Percentiles rank a stretch among this genome's conserved stretches.
These are phyloP conservation scores for Agrochola litura DNA, from an alignment of 2,888 invertebrate genomes.

Conservation along the genomic window DNA sequence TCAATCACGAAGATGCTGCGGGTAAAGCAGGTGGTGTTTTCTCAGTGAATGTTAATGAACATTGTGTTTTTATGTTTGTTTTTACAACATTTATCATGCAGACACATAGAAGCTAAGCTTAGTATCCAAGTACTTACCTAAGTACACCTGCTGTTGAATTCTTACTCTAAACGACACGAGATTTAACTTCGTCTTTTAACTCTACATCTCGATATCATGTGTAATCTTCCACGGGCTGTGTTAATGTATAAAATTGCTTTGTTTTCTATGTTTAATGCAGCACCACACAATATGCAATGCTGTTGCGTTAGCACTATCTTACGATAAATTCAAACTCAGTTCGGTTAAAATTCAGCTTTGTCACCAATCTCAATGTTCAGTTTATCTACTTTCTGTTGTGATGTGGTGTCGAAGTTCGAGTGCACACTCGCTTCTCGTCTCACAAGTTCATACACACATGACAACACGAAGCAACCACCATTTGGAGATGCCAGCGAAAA, in stretches of 20 bases:
- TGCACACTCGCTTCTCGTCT: not conserved
- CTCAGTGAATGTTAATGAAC: conserved; percentile 46
- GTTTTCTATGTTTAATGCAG: not conserved
- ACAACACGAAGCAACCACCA: not conserved
- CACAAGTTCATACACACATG: not conserved
- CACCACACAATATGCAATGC: not conserved
- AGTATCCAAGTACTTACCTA: conserved; percentile 32
- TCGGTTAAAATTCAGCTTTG: not conserved
- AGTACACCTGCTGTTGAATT: not conserved
- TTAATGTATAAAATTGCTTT: not conserved
- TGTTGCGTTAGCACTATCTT: not conserved
- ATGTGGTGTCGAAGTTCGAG: not conserved
- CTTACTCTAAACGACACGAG: not conserved
- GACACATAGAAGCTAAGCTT: conserved; percentile 61
- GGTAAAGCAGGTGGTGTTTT: not conserved
- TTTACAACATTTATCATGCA: conserved; percentile 64
- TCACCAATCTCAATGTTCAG: not conserved
- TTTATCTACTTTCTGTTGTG: not conserved
- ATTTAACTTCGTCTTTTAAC: not conserved
- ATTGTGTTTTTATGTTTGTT: conserved; percentile 41
- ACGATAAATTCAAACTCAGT: not conserved
- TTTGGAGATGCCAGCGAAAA: not conserved
- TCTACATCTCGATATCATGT: not conserved
- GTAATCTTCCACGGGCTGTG: not conserved
- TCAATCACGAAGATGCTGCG: not conserved